Evolutionary conservation across 2,797 vertebrate genomes (phyloP).

Genomic region (Arrhamphus sclerolepis): DNA sequence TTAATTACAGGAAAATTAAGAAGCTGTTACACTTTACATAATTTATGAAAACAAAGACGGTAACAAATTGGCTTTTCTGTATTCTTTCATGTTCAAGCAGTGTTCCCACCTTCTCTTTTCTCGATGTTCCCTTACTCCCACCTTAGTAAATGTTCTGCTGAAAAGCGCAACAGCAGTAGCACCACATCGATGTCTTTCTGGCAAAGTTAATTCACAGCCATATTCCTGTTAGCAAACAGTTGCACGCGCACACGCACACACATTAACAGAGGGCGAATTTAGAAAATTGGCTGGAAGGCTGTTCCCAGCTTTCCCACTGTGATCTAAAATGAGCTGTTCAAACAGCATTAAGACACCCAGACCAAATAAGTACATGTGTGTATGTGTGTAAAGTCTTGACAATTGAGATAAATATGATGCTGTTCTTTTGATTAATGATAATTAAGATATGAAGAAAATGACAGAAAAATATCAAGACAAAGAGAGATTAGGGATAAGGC

Average conservation of each 20-base stretch:
- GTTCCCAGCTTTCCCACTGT: slow-evolving; percentile 64
- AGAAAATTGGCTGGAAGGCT: slow-evolving; percentile 59
- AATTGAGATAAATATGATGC: no score
- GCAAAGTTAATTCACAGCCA: slow-evolving; percentile 39
- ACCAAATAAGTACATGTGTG: slow-evolving; percentile 4
- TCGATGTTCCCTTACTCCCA: not conserved
- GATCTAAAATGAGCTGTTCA: slow-evolving; percentile 61
- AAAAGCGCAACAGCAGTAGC: slow-evolving; percentile 2
- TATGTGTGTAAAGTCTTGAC: slow-evolving; percentile 15
- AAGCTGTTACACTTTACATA: slow-evolving; percentile 15
- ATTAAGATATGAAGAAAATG: no score
- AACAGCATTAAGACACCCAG: slow-evolving; percentile 46
- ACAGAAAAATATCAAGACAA: no score
- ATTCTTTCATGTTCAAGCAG: slow-evolving; percentile 1
- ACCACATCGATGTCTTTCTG: slow-evolving; percentile 18
- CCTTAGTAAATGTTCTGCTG: slow-evolving; percentile 2
- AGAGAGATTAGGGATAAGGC: no score
- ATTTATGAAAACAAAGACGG: slow-evolving; percentile 29
- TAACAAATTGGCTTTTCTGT: slow-evolving; percentile 18
- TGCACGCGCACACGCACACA: no score
- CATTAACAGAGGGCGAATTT: slow-evolving; percentile 36
- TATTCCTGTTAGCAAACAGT: slow-evolving; percentile 46
- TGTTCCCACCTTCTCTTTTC: slow-evolving; percentile 5
- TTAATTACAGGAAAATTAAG: slow-evolving; percentile 48
- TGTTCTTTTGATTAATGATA: no score